These are phyloP conservation scores for Diachasmimorpha longicaudata DNA, from an alignment of 1,140 invertebrate genomes.

Conservation along the genomic window DNA sequence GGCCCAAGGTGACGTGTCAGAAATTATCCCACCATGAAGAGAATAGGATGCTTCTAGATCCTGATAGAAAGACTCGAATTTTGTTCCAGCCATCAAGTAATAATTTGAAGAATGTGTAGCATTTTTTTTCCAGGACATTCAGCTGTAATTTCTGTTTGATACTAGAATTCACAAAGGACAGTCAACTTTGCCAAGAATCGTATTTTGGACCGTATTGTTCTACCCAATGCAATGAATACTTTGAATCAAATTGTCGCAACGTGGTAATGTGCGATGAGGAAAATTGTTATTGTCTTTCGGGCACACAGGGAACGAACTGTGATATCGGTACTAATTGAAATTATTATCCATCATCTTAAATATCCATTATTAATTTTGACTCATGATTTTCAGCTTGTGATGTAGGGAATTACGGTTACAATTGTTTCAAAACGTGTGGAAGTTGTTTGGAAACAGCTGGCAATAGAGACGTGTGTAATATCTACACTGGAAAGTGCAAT, in stretches of 20 bases:
- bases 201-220: background rate
- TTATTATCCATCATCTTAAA: background rate
- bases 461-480: constrained; percentile 3
- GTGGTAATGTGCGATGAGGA: background rate
- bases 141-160: background rate
- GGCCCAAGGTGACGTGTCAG: constrained; percentile 32
- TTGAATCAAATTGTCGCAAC: background rate
- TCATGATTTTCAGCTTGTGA: constrained; percentile 21
- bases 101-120: background rate
- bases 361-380: background rate
- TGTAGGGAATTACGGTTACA: constrained; percentile 14
- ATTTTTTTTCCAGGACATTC: no score
- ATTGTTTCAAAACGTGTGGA: constrained; percentile 27
- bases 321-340: background rate
- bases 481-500: constrained; percentile 19
- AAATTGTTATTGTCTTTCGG: background rate
- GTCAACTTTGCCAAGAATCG: background rate
- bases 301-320: background rate
- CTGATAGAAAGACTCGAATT: background rate
- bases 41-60: background rate
- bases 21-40: constrained; percentile 32
- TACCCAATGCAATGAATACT: background rate
- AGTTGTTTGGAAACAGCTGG: background rate
- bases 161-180: background rate
- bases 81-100: background rate